These are phyloP conservation scores for Harpagus bidentatus DNA, from an alignment of 2,113 vertebrate species.

Conservation along the genomic window DNA sequence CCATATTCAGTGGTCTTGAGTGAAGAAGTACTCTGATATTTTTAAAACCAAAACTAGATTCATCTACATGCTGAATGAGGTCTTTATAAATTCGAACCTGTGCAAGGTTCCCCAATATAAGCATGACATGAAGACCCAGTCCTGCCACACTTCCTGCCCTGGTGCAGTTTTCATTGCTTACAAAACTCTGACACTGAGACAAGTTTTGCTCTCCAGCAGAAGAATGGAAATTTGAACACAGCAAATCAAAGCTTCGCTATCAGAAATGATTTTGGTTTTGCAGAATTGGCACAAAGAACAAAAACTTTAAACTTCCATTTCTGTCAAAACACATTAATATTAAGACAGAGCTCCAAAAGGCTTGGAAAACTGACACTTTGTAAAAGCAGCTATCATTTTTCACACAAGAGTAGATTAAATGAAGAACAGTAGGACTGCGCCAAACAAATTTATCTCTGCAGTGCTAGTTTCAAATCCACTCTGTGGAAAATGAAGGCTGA, in stretches of 20 bases:
- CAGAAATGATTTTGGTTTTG: background rate
- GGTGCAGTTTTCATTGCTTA: background rate
- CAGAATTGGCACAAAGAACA: background rate
- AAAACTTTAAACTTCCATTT: background rate
- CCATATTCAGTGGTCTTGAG: background rate
- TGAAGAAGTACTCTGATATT: background rate
- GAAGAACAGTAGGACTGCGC: background rate
- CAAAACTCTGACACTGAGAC: background rate
- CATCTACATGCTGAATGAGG: background rate
- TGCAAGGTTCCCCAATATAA: background rate
- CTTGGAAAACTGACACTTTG: background rate
- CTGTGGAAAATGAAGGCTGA: background rate
- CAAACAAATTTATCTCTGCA: background rate
- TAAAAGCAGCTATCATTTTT: conserved; percentile 2
- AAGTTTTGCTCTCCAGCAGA: background rate
- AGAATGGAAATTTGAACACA: background rate
- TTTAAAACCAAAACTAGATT: background rate
- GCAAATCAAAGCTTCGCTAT: background rate
- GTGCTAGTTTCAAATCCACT: background rate
- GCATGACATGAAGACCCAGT: background rate
- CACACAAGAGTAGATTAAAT: background rate
- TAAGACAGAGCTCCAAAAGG: background rate
- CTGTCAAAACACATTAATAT: conserved; percentile 1
- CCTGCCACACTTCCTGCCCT: background rate
- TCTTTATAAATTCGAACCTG: background rate